Evolutionary conservation across 30 jellyfish, hydroid and myxozoan species (phyloP).

Genomic region (Clytia hemisphaerica): DNA sequence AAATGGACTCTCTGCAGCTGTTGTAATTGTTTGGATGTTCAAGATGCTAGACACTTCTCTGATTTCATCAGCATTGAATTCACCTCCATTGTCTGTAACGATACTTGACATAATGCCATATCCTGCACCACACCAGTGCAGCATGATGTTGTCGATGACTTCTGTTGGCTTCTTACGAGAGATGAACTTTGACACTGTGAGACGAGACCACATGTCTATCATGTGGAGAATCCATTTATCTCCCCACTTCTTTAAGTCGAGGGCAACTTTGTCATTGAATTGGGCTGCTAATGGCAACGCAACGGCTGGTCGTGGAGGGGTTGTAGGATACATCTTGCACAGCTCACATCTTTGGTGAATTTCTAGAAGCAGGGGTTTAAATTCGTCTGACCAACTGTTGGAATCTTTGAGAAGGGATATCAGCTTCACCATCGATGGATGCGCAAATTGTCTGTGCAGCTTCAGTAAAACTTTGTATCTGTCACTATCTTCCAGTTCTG

Average conservation of each 20-base stretch:
- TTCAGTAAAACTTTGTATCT: no score
- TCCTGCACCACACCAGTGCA: not conserved
- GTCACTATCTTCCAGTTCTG: no score
- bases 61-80: conserved; percentile 5
- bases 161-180: not conserved
- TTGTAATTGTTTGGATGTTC: not conserved
- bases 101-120: conserved; percentile 7
- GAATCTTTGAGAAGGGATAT: not conserved
- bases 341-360: conserved; percentile 5
- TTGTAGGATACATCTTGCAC: conserved; percentile 6
- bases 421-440: not conserved
- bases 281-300: conserved; percentile 25
- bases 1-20: conserved; percentile 29
- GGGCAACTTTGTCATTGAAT: conserved; percentile 27
- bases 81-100: conserved; percentile 22
- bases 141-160: conserved; percentile 13
- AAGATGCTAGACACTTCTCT: not conserved
- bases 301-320: conserved; percentile 14
- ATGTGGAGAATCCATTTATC: conserved; percentile 20
- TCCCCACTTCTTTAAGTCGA: conserved; percentile 13
- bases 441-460: conserved; percentile 13
- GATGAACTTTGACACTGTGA: conserved; percentile 11
- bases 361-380: not conserved
- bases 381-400: not conserved
- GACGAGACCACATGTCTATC: conserved; percentile 7